Evolutionary conservation across 2,888 invertebrate genomes (phyloP), one percentile per base, ranked within the genome.

Genomic region (Actias luna): DNA sequence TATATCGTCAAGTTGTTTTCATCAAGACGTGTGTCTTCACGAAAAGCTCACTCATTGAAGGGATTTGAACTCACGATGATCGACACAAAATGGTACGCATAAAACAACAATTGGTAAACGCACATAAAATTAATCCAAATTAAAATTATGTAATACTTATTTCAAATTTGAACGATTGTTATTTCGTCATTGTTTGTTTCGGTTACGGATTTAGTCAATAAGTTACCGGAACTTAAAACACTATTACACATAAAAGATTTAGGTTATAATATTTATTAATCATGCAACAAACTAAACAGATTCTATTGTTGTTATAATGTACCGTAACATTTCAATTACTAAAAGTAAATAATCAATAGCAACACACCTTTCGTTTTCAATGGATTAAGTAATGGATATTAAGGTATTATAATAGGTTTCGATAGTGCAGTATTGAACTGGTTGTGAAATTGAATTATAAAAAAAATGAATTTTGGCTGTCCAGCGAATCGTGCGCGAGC

Each of bases 271-370:
- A 64, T 64, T 64, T 64, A 58, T 74, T 78, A 77, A 79, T 80
- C 78, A 78, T 71, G 77, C 71, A 81, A 75, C 73, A 64, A 69
- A 72, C 74, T 74, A 75, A 79, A 79, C 75, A 80, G 69, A 72
- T 75, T 67, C 75, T 73, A 85, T 83, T 85, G 84, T 85, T 74
- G 71, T 70, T 69, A 72, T 75, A 84, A 84, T 80, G 42, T 77
- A 82, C 77, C 85, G 80, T 88, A 79, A 79, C 83, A 79, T 85
- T 87, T 83, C 87, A 89, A 89, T 89, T 88, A 88, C 77, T 66
- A 74, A 77, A 78, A 76, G 73, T 76, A 77, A 81, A 80, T 82
- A 80, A 80, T 76, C 74, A 74, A 76, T 77, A 72, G 75, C 76
- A 78, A 76, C 73, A 73, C 69, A 72, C 80, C 80, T 85, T 87